phyloP scores from a whole-genome alignment of 2,113 vertebrate genomes.

The Microtus montanus region DNA sequence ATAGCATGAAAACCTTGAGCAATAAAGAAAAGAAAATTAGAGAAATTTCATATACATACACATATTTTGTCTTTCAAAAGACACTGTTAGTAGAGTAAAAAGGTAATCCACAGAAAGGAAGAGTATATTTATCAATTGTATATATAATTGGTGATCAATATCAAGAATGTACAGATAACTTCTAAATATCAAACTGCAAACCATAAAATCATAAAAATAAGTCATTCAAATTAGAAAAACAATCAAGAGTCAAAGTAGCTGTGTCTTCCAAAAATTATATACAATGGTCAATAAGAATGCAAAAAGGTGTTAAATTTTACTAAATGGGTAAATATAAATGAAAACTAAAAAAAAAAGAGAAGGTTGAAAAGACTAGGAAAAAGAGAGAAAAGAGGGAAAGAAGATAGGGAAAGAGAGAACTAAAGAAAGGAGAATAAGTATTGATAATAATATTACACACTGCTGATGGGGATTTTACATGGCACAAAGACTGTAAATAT shows the following conservation, averaged over 20 bases:
- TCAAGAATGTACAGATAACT: neutral
- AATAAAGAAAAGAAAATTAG: neutral
- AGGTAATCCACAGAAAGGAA: neutral
- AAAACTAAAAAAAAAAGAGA: neutral
- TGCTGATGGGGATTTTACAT: neutral
- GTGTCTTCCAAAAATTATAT: neutral
- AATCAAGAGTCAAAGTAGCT: neutral
- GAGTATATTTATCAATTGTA: neutral
- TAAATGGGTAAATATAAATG: neutral
- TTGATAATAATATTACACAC: fast-evolving
- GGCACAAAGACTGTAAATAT: neutral
- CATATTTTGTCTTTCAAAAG: neutral
- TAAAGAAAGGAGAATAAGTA: neutral
- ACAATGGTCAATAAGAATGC: neutral
- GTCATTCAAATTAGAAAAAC: neutral
- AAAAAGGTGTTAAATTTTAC: neutral
- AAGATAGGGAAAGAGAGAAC: fast-evolving
- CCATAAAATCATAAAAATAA: neutral
- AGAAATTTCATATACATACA: neutral
- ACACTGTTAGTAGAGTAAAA: neutral
- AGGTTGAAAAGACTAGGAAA: too few species aligned
- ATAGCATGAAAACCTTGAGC: neutral
- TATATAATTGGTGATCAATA: neutral
- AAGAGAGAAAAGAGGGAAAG: neutral
- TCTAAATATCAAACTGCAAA: neutral